Evolutionary conservation across 30 jellyfish, hydroid and myxozoan genomes (phyloP), one percentile per base, ranked within the genome.

Genomic region (Pseudorhiza aurosa): DNA sequence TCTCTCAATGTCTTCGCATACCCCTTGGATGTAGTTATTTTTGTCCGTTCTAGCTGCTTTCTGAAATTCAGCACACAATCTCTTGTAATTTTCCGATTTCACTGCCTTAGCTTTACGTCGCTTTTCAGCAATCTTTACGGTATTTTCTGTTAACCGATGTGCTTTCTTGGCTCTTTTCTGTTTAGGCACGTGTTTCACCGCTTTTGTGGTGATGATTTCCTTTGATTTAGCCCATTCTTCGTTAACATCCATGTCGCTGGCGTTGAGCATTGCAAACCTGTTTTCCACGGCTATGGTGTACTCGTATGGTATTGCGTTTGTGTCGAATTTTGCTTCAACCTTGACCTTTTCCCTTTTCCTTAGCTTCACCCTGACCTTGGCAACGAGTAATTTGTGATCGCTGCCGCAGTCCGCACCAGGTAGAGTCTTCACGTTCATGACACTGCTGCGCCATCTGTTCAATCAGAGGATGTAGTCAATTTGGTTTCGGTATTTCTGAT

Each of bases 321-420:
- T 39, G 25, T 58, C 72, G 25, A 0, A 26, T 58, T 39, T 58
- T 58, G 25, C 25, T 26, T 33, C 39, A 14, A 29, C n/a, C n/a
- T 58, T 12, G 25, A 29, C 25, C 25, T 33, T 26, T 58, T 58
- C 15, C 25, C 72, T 58, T 58, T 6, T 46, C 60, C 21, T 58
- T 29, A 58, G 46, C 72, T 29, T 58, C 25, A 18, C 3, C 72
- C 25, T 12, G 72, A 58, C 18, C 80, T 32, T 29, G 26, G 46
- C 80, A 18, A 10, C 31, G 17, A 65, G 22, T 4, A 65, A 25
- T 68, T 39, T 69, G 59, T 65, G 59, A 68, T 65, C 80, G 25
- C 80, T 65, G 15, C 80, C 59, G 14, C 80, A 32, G 25, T 65
- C 80, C n/a, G 80, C 80, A 65, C 35, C 25, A 14, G 59, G 72